These are phyloP conservation scores for Aporophyla lueneburgensis DNA, from an alignment of 2,888 invertebrate genomes.

Conservation along the genomic window DNA sequence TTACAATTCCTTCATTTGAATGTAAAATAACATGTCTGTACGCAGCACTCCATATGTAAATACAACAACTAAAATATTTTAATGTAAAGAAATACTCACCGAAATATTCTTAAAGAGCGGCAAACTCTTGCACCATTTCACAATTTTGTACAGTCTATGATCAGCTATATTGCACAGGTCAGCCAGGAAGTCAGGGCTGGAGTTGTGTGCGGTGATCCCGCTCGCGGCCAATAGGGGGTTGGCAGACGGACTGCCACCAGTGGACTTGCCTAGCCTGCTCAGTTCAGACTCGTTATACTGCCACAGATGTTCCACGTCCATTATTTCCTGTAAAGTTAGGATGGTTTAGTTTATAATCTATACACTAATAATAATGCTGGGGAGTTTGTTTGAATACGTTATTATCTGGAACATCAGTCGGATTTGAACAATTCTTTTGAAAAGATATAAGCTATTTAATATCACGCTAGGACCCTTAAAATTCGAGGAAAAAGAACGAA, in stretches of 20 bases:
- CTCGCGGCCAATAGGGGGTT: conserved; percentile 88
- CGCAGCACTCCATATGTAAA: too few species aligned
- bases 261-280: conserved; percentile 91
- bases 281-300: conserved; percentile 97
- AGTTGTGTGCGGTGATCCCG: conserved; percentile 91
- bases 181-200: conserved; percentile 96
- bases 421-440: too few species aligned
- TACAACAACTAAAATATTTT: too few species aligned
- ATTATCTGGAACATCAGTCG: too few species aligned
- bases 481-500: too few species aligned
- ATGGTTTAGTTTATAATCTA: background rate
- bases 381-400: too few species aligned
- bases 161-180: conserved; percentile 98
- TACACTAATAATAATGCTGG: too few species aligned
- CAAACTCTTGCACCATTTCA: conserved; percentile 99
- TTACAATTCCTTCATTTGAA: too few species aligned
- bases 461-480: too few species aligned
- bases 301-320: conserved; percentile 99
- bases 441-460: too few species aligned
- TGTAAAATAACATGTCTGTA: too few species aligned
- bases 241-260: conserved; percentile 82
- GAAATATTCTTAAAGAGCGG: conserved; percentile 99
- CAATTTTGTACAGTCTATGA: conserved; percentile 98
- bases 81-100: conserved; percentile 87
- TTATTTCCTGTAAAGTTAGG: conserved; percentile 93